Conservation (phyloP, 2,797 vertebrate genomes). For the Clarias pachynema region DNA sequence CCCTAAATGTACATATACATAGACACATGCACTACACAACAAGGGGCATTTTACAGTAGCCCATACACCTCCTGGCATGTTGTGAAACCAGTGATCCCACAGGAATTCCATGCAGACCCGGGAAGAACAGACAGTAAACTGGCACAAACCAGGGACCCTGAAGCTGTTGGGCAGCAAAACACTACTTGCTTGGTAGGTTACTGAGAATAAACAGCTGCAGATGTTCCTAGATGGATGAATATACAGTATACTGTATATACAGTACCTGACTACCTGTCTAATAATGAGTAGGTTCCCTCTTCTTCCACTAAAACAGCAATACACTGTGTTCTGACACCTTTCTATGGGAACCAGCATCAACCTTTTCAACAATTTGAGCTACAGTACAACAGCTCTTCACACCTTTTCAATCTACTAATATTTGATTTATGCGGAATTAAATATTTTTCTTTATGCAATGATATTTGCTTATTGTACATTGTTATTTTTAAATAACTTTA, state of each 20-base stretch:
- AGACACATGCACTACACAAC: not conserved
- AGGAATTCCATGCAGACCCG: not conserved
- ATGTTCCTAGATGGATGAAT: too few species aligned
- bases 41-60: not conserved
- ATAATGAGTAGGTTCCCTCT: too few species aligned
- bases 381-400: not conserved
- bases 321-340: too few species aligned
- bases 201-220: too few species aligned
- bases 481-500: not conserved
- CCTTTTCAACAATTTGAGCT: not conserved
- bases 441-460: not conserved
- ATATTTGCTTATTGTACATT: not conserved
- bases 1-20: not conserved
- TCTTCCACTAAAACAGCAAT: too few species aligned
- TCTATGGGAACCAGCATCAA: not conserved
- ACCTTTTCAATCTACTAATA: not conserved
- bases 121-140: not conserved
- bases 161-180: slow-evolving; percentile 2
- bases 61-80: not conserved
- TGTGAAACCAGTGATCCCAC: not conserved
- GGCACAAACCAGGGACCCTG: not conserved
- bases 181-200: not conserved
- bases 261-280: too few species aligned
- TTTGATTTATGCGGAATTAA: not conserved
- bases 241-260: too few species aligned